Percentiles rank a stretch among this genome's conserved stretches.
Conservation (phyloP, 2,797 vertebrate species). For the Lophotriccus pileatus region DNA sequence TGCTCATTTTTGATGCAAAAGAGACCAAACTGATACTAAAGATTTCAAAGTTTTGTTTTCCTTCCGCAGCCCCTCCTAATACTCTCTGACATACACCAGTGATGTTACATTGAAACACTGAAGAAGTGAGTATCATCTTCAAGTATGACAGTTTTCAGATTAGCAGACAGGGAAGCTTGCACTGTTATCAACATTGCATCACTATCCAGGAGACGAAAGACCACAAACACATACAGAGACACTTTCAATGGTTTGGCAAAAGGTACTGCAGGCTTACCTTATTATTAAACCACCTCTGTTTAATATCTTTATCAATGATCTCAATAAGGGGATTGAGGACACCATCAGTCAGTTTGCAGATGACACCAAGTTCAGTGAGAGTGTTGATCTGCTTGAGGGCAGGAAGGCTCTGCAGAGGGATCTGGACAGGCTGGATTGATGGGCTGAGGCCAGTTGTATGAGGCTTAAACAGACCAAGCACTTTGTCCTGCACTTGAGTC, state of each 20-base stretch:
- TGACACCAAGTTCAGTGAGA: neutral
- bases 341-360: neutral
- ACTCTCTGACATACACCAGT: neutral
- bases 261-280: neutral
- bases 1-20: neutral
- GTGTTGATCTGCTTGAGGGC: neutral
- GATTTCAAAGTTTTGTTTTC: neutral
- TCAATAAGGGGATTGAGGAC: neutral
- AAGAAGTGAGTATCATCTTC: neutral
- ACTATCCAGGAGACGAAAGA: neutral
- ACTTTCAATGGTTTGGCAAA: neutral
- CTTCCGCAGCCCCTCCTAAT: neutral
- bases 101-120: neutral
- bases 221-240: neutral
- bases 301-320: neutral
- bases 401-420: neutral
- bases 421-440: neutral
- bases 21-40: neutral
- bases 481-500: neutral
- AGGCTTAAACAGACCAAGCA: neutral
- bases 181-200: neutral
- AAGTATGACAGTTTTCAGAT: neutral
- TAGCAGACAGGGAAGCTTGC: too few relatives aligned
- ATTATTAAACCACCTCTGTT: neutral
- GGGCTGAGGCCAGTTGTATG: neutral